These are phyloP conservation scores for Cygnus olor DNA, from an alignment of 2,797 vertebrate genomes.

Conservation along the genomic window DNA sequence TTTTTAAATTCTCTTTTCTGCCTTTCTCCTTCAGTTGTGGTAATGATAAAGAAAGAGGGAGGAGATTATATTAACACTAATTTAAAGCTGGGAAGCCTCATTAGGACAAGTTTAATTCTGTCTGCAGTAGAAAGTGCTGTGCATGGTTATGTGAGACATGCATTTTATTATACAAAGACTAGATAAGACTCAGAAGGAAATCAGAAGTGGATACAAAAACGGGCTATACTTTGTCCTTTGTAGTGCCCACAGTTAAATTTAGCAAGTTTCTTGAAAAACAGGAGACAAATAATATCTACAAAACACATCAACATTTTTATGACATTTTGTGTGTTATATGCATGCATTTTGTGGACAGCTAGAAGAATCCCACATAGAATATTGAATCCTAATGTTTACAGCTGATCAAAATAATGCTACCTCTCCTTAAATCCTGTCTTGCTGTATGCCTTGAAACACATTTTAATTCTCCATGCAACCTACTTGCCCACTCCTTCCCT, in stretches of 20 bases:
- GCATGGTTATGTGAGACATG: background rate
- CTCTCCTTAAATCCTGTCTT: background rate
- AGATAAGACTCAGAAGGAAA: background rate
- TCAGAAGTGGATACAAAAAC: background rate
- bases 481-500: background rate
- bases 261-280: background rate
- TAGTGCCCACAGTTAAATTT: background rate
- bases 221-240: background rate
- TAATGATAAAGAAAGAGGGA: background rate
- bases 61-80: background rate
- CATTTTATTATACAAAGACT: background rate
- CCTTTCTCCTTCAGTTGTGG: background rate
- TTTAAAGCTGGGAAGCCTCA: constrained; percentile 2
- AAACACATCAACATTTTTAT: background rate
- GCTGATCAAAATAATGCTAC: background rate
- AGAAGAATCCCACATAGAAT: background rate
- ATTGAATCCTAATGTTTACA: background rate
- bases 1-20: background rate
- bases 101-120: background rate
- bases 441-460: background rate
- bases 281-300: background rate
- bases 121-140: background rate
- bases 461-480: background rate
- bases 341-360: background rate
- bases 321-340: background rate